Conservation (phyloP, 2,797 vertebrate species). For the Crenichthys baileyi region DNA sequence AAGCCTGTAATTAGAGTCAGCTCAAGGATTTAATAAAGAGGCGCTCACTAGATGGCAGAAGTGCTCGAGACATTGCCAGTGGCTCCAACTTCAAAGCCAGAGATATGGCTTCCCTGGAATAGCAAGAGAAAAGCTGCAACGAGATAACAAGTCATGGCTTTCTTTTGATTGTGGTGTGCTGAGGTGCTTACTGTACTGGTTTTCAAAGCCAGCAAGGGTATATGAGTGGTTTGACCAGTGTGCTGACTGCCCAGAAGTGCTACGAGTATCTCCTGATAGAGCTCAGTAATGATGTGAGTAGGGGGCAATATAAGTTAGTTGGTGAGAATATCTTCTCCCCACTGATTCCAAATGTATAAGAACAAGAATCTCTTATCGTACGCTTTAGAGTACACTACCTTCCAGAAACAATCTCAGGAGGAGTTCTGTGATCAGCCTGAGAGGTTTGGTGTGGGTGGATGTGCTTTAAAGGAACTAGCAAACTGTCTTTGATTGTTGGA, state of each 20-base stretch:
- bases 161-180: slow-evolving; percentile 82
- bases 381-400: slow-evolving; percentile 42
- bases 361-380: slow-evolving; percentile 39
- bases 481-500: slow-evolving; percentile 41
- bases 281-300: slow-evolving; percentile 60
- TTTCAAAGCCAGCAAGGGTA: slow-evolving; percentile 69
- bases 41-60: slow-evolving; percentile 74
- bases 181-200: slow-evolving; percentile 73
- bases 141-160: slow-evolving; percentile 85
- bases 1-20: slow-evolving; percentile 77
- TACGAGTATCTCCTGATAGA: slow-evolving; percentile 52
- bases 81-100: slow-evolving; percentile 86
- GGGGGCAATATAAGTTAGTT: slow-evolving; percentile 56
- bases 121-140: slow-evolving; percentile 77
- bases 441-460: slow-evolving; percentile 47
- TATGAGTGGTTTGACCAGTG: slow-evolving; percentile 59
- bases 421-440: slow-evolving; percentile 46
- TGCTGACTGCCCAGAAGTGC: slow-evolving; percentile 50
- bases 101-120: slow-evolving; percentile 80
- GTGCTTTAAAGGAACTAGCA: slow-evolving; percentile 65
- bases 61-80: slow-evolving; percentile 78
- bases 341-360: slow-evolving; percentile 45
- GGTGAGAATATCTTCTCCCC: slow-evolving; percentile 22
- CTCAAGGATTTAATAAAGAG: slow-evolving; percentile 81
- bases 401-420: slow-evolving; percentile 62